Conservation (phyloP, 1,140 invertebrate species). For the Phocides pigmalion region DNA sequence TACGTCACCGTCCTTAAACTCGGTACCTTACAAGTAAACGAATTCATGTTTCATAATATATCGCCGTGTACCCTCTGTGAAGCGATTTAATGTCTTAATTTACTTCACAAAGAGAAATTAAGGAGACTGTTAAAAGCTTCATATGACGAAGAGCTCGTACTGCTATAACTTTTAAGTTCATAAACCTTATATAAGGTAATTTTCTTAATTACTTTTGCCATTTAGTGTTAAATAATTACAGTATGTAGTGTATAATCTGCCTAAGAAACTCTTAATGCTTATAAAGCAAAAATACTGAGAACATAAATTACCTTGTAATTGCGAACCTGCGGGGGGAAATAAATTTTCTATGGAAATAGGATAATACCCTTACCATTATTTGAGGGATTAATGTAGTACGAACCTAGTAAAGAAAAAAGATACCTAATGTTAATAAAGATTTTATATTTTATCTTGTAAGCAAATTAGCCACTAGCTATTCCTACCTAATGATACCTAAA, state of each 20-base stretch:
- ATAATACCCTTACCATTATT: background rate
- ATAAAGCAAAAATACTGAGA: background rate
- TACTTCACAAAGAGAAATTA: conserved; percentile 79
- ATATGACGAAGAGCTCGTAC: conserved; percentile 77
- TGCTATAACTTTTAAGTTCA: conserved; percentile 75
- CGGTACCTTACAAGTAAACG: conserved; percentile 18
- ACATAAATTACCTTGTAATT: conserved; percentile 1
- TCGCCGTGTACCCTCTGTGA: conserved; percentile 38
- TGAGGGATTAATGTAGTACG: background rate
- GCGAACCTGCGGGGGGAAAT: background rate
- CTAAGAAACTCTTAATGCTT: conserved; percentile 4
- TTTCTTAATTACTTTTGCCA: conserved; percentile 66
- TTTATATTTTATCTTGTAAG: no score
- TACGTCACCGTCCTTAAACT: background rate
- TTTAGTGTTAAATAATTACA: conserved; percentile 65
- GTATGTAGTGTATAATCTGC: conserved; percentile 3
- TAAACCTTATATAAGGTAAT: conserved; percentile 71
- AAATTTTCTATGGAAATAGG: conserved; percentile 1
- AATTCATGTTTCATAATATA: conserved; percentile 35
- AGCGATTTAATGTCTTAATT: conserved; percentile 80
- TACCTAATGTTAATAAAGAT: background rate
- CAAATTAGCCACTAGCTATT: background rate
- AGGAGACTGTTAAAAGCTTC: conserved; percentile 77
- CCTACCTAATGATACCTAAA: no score
- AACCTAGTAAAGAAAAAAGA: background rate